Evolutionary conservation across 2,888 invertebrate genomes (phyloP).

Genomic region (Macrophya alboannulata): DNA sequence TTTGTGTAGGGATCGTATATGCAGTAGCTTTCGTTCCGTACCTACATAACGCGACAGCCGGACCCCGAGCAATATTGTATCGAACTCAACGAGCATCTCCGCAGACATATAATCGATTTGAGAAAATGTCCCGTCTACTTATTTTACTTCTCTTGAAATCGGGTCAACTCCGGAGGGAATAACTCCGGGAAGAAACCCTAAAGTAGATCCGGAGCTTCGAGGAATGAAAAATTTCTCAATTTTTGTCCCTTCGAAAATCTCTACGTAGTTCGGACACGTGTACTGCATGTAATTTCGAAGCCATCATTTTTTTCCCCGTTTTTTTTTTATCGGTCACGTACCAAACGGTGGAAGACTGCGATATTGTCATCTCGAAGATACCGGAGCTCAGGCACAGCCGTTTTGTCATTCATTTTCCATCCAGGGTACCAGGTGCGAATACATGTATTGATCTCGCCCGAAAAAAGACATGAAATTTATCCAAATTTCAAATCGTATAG

Average conservation of each 20-base stretch:
- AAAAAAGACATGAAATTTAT: not conserved
- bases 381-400: conserved; percentile 4
- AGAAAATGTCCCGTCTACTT: not conserved
- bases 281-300: conserved; percentile 25
- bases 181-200: not conserved
- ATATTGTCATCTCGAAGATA: conserved; percentile 39
- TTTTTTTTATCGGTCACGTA: conserved; percentile 34
- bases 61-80: not conserved
- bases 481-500: not conserved
- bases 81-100: not conserved
- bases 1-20: not conserved
- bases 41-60: not conserved
- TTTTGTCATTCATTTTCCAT: conserved; percentile 31
- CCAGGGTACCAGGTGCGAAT: conserved; percentile 25
- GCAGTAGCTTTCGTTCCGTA: not conserved
- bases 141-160: not conserved
- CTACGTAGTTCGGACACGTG: conserved; percentile 12
- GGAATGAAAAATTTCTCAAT: not conserved
- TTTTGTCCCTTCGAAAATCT: not conserved
- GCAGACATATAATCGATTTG: not conserved
- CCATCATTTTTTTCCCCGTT: not conserved
- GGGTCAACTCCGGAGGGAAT: not conserved
- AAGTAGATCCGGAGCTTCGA: not conserved
- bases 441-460: not conserved
- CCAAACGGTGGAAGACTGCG: conserved; percentile 13